phyloP scores from a whole-genome alignment of 2,113 vertebrate species.

The Cochlearius cochlearius region DNA sequence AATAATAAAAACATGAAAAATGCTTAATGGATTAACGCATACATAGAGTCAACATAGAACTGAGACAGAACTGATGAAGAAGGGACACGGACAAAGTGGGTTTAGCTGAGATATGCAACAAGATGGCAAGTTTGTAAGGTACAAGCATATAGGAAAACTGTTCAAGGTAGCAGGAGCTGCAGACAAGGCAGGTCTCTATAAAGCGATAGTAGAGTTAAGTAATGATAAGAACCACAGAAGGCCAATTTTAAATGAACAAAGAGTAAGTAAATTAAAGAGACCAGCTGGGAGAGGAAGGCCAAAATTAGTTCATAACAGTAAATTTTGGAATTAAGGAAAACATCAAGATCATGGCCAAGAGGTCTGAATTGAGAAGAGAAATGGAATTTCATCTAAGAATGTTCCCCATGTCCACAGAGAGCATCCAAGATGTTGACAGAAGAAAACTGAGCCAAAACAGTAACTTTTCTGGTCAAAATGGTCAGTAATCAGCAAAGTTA shows the following conservation, averaged over 20 bases:
- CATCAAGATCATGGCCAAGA: neutral
- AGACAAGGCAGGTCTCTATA: conserved; percentile 59
- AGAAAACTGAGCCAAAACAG: neutral
- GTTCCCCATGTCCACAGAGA: neutral
- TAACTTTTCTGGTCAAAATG: neutral
- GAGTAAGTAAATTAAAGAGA: conserved; percentile 8
- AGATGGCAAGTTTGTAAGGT: neutral
- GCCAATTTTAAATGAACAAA: neutral
- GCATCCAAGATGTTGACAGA: neutral
- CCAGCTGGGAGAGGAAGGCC: neutral
- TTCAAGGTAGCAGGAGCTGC: conserved; percentile 15
- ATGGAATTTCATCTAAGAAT: conserved; percentile 6
- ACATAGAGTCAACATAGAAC: neutral
- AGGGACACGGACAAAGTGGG: neutral
- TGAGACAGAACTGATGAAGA: neutral
- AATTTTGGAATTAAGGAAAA: conserved; percentile 38
- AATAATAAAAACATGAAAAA: conserved; percentile 31
- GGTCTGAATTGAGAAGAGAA: conserved; percentile 54
- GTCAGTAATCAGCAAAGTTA: neutral
- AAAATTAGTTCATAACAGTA: neutral
- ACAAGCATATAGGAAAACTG: neutral
- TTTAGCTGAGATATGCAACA: neutral
- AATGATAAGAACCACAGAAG: neutral
- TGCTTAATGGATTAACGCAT: neutral
- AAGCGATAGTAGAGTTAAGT: neutral